A percentile compares a stretch with the other conserved stretches of the same genome.
Conservation (phyloP, 2,797 vertebrate species). For the Micromesistius poutassou region DNA sequence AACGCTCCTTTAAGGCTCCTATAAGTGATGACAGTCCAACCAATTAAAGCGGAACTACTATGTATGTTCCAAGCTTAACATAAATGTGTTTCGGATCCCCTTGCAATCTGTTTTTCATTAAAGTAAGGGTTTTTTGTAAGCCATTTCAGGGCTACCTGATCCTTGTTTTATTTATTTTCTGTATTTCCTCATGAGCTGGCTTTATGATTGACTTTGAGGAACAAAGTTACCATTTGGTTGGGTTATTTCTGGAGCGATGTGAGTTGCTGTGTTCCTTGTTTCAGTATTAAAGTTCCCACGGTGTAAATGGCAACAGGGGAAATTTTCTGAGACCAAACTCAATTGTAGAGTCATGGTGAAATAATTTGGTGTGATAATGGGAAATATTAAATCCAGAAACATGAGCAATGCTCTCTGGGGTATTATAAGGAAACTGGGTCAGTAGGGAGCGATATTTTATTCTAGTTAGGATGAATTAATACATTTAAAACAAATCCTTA, state of each 20-base stretch:
- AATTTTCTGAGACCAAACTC: neutral
- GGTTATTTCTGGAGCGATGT: neutral
- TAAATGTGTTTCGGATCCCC: neutral
- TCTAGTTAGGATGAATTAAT: neutral
- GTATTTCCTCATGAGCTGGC: neutral
- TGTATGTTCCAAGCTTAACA: neutral
- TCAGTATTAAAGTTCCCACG: neutral
- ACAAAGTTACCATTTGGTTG: neutral
- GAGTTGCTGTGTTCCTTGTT: neutral
- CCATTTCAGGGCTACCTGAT: neutral
- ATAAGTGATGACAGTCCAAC: neutral
- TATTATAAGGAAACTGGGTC: neutral
- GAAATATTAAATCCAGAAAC: neutral
- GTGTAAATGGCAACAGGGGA: neutral
- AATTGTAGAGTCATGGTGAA: slow-evolving; percentile 1
- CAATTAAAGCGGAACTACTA: neutral
- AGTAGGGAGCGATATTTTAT: neutral
- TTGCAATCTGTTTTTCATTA: neutral
- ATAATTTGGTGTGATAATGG: neutral
- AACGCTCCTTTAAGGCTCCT: neutral
- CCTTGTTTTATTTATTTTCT: neutral
- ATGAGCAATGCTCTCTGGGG: neutral
- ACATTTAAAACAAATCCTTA: neutral
- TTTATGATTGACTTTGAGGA: neutral
- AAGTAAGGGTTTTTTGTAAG: neutral